Evolutionary conservation across 2,888 invertebrate species (phyloP).

Genomic region (Chrysodeixis includens): DNA sequence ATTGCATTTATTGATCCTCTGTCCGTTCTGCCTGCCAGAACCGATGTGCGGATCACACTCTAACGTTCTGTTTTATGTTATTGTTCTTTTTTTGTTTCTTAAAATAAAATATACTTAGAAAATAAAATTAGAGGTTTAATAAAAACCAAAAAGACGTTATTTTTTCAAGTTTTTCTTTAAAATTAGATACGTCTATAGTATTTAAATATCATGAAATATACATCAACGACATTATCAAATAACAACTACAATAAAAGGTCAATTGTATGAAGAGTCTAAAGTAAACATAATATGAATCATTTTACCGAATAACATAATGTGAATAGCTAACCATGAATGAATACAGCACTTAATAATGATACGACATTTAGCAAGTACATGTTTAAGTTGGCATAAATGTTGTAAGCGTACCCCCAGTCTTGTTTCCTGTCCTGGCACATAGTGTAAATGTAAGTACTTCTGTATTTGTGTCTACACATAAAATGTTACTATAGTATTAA

Average conservation of each 20-base stretch:
- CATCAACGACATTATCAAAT: conserved; percentile 53
- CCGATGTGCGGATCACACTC: conserved; percentile 61
- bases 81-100: conserved; percentile 50
- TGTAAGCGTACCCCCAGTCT: conserved; percentile 52
- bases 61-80: conserved; percentile 62
- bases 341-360: conserved; percentile 61
- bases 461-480: conserved; percentile 82
- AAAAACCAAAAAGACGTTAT: conserved; percentile 48
- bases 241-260: conserved; percentile 77
- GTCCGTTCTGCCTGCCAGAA: conserved; percentile 74
- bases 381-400: conserved; percentile 60
- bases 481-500: conserved; percentile 82
- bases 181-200: conserved; percentile 53
- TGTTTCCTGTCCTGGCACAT: conserved; percentile 69
- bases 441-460: conserved; percentile 76
- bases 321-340: conserved; percentile 54
- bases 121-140: conserved; percentile 51
- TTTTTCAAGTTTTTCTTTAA: conserved; percentile 48
- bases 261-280: conserved; percentile 73
- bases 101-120: conserved; percentile 63
- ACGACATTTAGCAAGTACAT: conserved; percentile 54
- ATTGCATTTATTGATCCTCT: conserved; percentile 84
- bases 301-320: conserved; percentile 56
- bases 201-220: conserved; percentile 45
- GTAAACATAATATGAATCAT: conserved; percentile 56